phyloP scores from a whole-genome alignment of 1,140 invertebrate genomes.

The Trigoniulus corallinus region DNA sequence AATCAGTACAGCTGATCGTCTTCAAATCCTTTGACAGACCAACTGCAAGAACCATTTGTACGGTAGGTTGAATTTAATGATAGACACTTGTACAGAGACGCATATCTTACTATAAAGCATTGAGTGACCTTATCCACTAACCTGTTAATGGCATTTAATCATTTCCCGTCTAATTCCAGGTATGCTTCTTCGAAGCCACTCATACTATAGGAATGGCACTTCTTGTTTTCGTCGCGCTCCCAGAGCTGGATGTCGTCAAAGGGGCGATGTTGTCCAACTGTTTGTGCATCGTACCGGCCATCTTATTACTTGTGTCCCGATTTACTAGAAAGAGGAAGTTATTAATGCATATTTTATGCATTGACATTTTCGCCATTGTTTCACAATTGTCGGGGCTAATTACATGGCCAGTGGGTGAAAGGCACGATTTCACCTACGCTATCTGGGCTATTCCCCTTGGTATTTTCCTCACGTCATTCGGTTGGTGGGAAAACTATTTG shows the following conservation, averaged over 20 bases:
- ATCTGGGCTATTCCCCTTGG: slow-evolving; percentile 28
- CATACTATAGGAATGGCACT: slow-evolving; percentile 22
- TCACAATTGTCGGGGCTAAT: slow-evolving; percentile 20
- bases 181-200: slow-evolving; percentile 18
- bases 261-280: slow-evolving; percentile 16
- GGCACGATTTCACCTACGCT: background rate
- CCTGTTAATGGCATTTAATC: background rate
- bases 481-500: slow-evolving; percentile 36
- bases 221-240: slow-evolving; percentile 21
- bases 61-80: too few relatives aligned
- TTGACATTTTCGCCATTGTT: slow-evolving; percentile 22
- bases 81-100: too few relatives aligned
- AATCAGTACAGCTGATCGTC: background rate
- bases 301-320: slow-evolving; percentile 12
- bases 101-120: too few relatives aligned
- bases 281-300: slow-evolving; percentile 17
- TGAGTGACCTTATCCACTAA: too few relatives aligned
- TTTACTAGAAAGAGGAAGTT: too few relatives aligned
- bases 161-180: slow-evolving; percentile 16
- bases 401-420: slow-evolving; percentile 19
- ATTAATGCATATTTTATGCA: slow-evolving; percentile 1
- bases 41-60: too few relatives aligned
- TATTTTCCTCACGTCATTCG: slow-evolving; percentile 30
- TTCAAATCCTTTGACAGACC: too few relatives aligned
- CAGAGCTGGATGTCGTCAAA: slow-evolving; percentile 19